A percentile compares a stretch with the other conserved stretches of the same genome.
Evolutionary conservation across 2,113 vertebrate species (phyloP).

Genomic region (Rhabdomys dilectus): DNA sequence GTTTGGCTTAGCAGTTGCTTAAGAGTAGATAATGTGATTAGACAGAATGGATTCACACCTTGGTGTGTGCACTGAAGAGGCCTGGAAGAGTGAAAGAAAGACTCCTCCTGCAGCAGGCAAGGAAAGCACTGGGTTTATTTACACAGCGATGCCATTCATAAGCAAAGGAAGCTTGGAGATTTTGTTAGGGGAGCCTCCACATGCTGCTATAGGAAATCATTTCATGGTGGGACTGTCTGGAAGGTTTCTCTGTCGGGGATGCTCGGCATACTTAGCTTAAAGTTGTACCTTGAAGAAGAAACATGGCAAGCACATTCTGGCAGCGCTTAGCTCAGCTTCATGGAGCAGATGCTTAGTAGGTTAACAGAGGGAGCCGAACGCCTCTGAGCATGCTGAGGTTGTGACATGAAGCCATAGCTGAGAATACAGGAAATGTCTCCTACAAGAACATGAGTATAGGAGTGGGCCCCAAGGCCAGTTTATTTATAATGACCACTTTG

Average conservation of each 20-base stretch:
- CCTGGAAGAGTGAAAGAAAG: too few relatives aligned
- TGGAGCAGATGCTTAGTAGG: not conserved
- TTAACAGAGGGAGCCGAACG: not conserved
- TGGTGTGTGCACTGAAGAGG: not conserved
- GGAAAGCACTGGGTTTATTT: not conserved
- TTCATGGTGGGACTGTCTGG: not conserved
- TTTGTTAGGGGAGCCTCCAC: not conserved
- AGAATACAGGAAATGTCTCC: not conserved
- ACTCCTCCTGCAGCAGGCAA: not conserved
- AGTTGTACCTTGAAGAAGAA: not conserved
- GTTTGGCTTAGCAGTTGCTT: constrained; percentile 2
- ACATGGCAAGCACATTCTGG: not conserved
- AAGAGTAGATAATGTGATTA: not conserved
- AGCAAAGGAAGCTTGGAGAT: not conserved
- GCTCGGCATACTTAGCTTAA: not conserved
- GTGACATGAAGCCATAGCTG: not conserved
- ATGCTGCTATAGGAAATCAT: not conserved
- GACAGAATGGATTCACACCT: not conserved
- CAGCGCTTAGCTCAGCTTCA: not conserved
- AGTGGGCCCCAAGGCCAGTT: not conserved
- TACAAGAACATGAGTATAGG: not conserved
- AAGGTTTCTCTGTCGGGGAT: not conserved
- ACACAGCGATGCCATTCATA: not conserved
- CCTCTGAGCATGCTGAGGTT: not conserved
- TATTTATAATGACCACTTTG: not conserved